These are phyloP conservation scores for Nylanderia fulva DNA, from an alignment of 1,140 invertebrate species.

Conservation along the genomic window DNA sequence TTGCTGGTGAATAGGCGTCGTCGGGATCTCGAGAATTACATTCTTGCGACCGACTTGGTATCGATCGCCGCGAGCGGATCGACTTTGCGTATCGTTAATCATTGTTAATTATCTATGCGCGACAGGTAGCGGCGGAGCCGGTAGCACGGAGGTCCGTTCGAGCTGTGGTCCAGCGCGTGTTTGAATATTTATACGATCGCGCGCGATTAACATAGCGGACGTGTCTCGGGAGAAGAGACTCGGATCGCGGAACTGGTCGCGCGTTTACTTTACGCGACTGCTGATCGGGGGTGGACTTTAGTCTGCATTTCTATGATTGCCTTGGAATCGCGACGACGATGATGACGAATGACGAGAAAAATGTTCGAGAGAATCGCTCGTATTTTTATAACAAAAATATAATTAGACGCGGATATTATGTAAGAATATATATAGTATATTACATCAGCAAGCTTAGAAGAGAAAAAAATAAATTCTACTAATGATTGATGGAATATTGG, in stretches of 20 bases:
- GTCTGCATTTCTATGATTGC: neutral
- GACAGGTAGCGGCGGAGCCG: constrained; percentile 39
- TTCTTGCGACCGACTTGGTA: neutral
- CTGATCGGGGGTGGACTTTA: neutral
- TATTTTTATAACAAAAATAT: neutral
- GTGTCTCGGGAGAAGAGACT: constrained; percentile 15
- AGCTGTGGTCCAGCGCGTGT: constrained; percentile 22
- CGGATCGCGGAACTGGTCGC: constrained; percentile 34
- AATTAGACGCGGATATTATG: neutral
- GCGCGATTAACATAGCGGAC: constrained; percentile 61
- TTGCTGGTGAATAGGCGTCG: too few relatives aligned
- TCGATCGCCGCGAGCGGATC: constrained; percentile 10
- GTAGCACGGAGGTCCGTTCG: constrained; percentile 39
- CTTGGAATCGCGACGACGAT: neutral
- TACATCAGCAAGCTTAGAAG: neutral
- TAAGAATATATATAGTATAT: neutral
- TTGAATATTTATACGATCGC: constrained; percentile 59
- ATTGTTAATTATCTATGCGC: constrained; percentile 52
- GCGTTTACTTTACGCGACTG: constrained; percentile 23
- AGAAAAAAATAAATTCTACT: neutral
- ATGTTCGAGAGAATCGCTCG: neutral
- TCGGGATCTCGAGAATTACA: neutral
- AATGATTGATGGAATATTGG: neutral
- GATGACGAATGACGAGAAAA: neutral
- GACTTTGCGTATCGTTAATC: constrained; percentile 40